These are phyloP conservation scores for Brachyhypopomus occidentalis DNA, from an alignment of 2,113 vertebrate genomes.

Conservation along the genomic window DNA sequence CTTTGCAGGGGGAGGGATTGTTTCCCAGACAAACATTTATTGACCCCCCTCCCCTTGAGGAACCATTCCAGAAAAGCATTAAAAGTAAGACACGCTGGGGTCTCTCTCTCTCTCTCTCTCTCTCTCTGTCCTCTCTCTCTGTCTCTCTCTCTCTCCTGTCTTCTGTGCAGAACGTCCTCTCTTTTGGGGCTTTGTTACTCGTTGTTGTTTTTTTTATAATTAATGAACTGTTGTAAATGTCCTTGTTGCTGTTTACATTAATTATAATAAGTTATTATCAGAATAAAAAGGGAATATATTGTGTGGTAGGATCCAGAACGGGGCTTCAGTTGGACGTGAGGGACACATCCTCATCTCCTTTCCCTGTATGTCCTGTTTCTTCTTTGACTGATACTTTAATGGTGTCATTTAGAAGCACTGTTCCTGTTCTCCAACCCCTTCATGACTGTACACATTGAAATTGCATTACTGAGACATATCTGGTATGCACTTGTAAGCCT, in stretches of 20 bases:
- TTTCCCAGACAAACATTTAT: background rate
- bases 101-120: background rate
- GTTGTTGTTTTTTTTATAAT: constrained; percentile 17
- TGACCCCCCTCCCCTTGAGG: background rate
- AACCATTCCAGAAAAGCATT: background rate
- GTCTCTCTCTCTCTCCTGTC: constrained; percentile 1
- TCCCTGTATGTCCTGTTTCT: background rate
- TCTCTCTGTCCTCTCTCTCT: background rate
- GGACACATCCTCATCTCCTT: background rate
- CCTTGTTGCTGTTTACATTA: constrained; percentile 50
- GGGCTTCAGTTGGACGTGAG: background rate
- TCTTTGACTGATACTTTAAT: background rate
- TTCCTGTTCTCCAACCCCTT: background rate
- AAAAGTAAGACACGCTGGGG: background rate
- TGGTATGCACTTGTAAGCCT: constrained; percentile 42
- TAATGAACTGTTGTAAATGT: constrained; percentile 39
- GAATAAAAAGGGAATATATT: constrained; percentile 38
- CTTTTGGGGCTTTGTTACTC: constrained; percentile 16
- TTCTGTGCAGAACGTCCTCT: constrained; percentile 9
- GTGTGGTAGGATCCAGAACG: background rate
- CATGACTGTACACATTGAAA: constrained; percentile 20
- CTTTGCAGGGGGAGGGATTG: background rate
- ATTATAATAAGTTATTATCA: constrained; percentile 54
- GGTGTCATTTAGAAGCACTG: constrained; percentile 6
- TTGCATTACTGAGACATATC: constrained; percentile 36